These are phyloP conservation scores for Seladonia tumulorum DNA, from an alignment of 2,888 invertebrate species.

Conservation along the genomic window DNA sequence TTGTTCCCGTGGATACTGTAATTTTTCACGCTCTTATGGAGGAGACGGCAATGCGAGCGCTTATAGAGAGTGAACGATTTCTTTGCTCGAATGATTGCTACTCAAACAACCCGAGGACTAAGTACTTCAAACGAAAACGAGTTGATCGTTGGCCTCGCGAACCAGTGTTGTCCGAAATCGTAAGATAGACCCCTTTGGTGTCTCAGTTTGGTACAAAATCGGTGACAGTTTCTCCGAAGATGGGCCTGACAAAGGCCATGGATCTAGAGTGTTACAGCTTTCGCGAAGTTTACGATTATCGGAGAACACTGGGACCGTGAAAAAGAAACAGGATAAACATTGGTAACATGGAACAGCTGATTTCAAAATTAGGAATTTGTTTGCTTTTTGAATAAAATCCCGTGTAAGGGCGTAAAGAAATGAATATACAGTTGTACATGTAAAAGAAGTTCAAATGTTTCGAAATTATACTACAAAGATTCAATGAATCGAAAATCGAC, in stretches of 20 bases:
- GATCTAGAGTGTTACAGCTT: no score
- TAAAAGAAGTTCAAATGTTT: background rate
- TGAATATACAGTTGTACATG: no score
- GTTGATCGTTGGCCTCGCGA: background rate
- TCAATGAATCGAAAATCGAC: no score
- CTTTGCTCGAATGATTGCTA: background rate
- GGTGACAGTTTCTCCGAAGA: background rate
- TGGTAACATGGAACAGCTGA: no score
- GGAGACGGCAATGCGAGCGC: background rate
- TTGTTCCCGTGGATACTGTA: background rate
- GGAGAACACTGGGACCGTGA: no score
- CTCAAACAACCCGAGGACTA: background rate
- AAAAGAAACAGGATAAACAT: no score
- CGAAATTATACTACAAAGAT: no score
- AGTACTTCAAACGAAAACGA: background rate
- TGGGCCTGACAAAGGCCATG: background rate
- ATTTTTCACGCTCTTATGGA: background rate
- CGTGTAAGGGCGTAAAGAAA: no score
- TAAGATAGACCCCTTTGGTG: background rate
- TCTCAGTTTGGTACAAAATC: background rate
- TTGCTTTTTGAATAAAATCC: no score
- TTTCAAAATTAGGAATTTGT: no score
- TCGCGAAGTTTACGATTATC: no score
- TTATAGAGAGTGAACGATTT: background rate
- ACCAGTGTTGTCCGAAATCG: background rate